Base-by-base conservation (phyloP, 1,140 invertebrate species). In the Danaus plexippus region DNA sequence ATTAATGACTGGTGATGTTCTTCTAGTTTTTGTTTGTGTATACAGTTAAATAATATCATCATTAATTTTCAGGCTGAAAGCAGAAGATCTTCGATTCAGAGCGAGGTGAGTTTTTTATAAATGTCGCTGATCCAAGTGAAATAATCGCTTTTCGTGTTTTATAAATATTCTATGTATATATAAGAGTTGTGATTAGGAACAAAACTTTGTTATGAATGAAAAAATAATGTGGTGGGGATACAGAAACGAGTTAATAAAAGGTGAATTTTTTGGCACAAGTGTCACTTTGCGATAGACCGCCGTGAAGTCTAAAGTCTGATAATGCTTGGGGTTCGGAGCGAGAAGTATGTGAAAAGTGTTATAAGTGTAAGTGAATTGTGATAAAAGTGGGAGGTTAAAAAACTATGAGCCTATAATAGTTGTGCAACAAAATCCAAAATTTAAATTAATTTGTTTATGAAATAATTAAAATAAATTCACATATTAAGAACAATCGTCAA, bases 1-100 rank as follows among this genome's bases (percentile, higher is more conserved):
- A 32, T 2, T 32, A 2, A 32, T 32, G 7, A 32, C 22, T 32
- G 22, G 7, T 32, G 22, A 32, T 2, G 22, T 7, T 32, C 7
- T 0, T 6, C 22, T 32, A 32, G 7, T 5, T 32, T 5, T 32
- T 32, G 7, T 32, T 32, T 8, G 5, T 6, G 22, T 32, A 3
- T 32, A 32, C 22, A 32, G 22, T 32, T 3, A 32, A 32, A 32
- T 32, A 32, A 32, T 32, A 32, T 32, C 1, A 32, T 32, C 7
- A 32, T 62, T 59, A 60, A 54, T 57, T 59, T 68, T 63, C 75
- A 85, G 82, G 73, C 73, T 52, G 82, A 85, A 70, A 85, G 82
- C 71, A 63, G 80, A 62, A 77, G 82, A 32, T 47, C 61, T 3
- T 69, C 67, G 7, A 42, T 85, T 52, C 80, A 84, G 63, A 73